phyloP scores from a whole-genome alignment of 2,888 invertebrate genomes.

The Drosophila nr. fundita region DNA sequence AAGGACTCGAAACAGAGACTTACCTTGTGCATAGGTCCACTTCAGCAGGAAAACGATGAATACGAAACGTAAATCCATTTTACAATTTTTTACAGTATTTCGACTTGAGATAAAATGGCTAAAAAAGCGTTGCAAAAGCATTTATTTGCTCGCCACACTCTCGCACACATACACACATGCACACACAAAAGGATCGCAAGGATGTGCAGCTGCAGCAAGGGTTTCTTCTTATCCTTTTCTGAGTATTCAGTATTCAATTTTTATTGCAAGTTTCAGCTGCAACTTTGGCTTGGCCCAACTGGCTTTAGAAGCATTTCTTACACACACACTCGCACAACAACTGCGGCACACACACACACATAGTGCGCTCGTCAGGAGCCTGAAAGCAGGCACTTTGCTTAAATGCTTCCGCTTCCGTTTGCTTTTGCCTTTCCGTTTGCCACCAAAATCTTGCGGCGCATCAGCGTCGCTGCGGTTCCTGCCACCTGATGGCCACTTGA shows the following conservation, averaged over 20 bases:
- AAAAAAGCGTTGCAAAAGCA: constrained; percentile 77
- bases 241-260: constrained; percentile 54
- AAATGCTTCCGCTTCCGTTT: constrained; percentile 69
- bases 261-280: constrained; percentile 54
- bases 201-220: constrained; percentile 29
- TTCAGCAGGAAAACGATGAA: constrained; percentile 83
- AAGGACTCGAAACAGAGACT: constrained; percentile 48
- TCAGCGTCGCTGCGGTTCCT: constrained; percentile 28
- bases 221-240: constrained; percentile 10
- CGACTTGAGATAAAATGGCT: constrained; percentile 76
- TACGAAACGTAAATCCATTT: constrained; percentile 83
- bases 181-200: constrained; percentile 30
- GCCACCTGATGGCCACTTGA: constrained; percentile 54
- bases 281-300: constrained; percentile 28
- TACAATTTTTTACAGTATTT: constrained; percentile 76
- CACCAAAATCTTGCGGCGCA: constrained; percentile 49
- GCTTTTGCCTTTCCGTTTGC: constrained; percentile 53
- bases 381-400: constrained; percentile 59
- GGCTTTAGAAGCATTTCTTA: constrained; percentile 41
- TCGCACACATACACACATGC: constrained; percentile 38
- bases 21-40: constrained; percentile 83
- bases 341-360: constrained; percentile 20
- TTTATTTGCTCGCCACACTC: constrained; percentile 71
- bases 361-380: constrained; percentile 33
- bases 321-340: constrained; percentile 17